These are phyloP conservation scores for Isotomurus palustris DNA, from an alignment of 2,888 invertebrate species.

Conservation along the genomic window DNA sequence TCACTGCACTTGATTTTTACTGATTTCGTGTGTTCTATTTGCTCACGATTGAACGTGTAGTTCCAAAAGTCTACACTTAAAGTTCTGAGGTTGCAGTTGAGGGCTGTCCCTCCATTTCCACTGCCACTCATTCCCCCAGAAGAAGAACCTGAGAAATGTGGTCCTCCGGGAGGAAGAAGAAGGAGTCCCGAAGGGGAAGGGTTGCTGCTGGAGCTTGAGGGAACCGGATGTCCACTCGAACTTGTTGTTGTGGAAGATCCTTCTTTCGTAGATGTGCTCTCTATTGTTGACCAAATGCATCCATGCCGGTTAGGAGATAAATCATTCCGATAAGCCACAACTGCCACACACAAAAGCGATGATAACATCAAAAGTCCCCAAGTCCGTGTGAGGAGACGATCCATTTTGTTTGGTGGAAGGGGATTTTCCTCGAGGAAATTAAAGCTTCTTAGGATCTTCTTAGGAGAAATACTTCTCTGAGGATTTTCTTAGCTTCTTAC, in stretches of 20 bases:
- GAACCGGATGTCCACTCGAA: conserved; percentile 13
- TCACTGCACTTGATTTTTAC: conserved; percentile 73
- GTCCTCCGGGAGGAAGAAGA: neutral
- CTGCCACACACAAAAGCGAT: conserved; percentile 37
- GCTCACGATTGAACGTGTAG: conserved; percentile 38
- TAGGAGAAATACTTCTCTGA: no score
- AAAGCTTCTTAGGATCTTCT: no score
- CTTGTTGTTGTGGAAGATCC: neutral
- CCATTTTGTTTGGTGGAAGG: conserved; percentile 11
- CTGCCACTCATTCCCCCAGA: conserved; percentile 1
- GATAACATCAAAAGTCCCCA: conserved; percentile 30
- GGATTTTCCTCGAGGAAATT: no score
- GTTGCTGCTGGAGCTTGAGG: conserved; percentile 16
- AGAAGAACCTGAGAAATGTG: neutral
- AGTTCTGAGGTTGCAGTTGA: conserved; percentile 36
- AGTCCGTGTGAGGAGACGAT: neutral
- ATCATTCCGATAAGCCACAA: conserved; percentile 42
- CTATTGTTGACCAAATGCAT: conserved; percentile 40
- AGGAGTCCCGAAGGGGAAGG: neutral
- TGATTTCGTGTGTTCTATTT: conserved; percentile 29
- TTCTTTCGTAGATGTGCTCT: conserved; percentile 5
- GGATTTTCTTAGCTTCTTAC: no score
- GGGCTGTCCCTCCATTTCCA: conserved; percentile 11
- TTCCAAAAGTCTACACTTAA: conserved; percentile 38
- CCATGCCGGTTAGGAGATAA: conserved; percentile 36